phyloP scores from a whole-genome alignment of 2,113 vertebrate genomes.

The Enhydra lutris region DNA sequence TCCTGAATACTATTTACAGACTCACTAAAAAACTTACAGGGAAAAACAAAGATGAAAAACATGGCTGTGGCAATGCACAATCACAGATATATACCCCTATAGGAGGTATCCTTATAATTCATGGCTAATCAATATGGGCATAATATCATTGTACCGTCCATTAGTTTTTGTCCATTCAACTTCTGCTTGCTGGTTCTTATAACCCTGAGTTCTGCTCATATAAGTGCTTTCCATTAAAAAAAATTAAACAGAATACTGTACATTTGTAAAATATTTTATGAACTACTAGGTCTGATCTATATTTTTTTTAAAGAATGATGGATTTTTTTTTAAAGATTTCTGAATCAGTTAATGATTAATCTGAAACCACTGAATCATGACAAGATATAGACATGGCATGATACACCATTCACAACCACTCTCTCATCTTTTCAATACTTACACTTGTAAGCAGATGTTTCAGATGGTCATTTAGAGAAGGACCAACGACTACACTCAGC shows the following conservation, averaged over 20 bases:
- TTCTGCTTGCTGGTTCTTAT: background rate
- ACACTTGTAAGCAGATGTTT: constrained; percentile 87
- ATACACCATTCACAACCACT: background rate
- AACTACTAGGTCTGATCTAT: background rate
- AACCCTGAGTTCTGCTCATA: background rate
- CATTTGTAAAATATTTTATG: background rate
- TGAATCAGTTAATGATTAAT: background rate
- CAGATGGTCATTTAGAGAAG: constrained; percentile 84
- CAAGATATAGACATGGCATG: accelerated
- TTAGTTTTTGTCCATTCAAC: background rate
- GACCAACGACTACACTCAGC: constrained; percentile 82
- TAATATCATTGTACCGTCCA: background rate
- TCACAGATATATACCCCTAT: background rate
- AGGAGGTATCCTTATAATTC: background rate
- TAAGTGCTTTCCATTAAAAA: background rate
- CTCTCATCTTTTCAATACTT: constrained; percentile 62
- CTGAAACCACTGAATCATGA: background rate
- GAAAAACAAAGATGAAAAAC: background rate
- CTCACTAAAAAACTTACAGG: background rate
- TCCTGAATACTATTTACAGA: background rate
- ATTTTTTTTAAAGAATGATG: background rate
- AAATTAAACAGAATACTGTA: background rate
- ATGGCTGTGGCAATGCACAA: background rate
- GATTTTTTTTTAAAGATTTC: background rate
- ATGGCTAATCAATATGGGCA: background rate